Conservation (phyloP, 2,888 invertebrate species). For the Corythucha ciliata region DNA sequence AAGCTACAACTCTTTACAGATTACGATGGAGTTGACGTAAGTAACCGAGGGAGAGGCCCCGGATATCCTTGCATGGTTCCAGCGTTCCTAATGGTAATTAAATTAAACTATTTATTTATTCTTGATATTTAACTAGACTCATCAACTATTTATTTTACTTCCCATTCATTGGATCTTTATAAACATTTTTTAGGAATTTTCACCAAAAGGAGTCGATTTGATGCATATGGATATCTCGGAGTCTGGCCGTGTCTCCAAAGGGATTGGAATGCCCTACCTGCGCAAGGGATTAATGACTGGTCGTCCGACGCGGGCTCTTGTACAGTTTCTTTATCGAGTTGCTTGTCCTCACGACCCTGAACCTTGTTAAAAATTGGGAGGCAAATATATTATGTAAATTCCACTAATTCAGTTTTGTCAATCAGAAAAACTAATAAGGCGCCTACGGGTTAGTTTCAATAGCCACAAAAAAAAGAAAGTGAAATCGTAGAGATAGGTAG, state of each 20-base stretch:
- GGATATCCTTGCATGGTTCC: slow-evolving; percentile 28
- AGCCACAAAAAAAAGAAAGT: too few relatives aligned
- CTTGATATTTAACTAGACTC: too few relatives aligned
- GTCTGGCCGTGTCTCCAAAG: slow-evolving; percentile 39
- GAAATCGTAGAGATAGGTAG: too few relatives aligned
- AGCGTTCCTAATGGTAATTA: slow-evolving; percentile 28
- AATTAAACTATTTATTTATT: too few relatives aligned
- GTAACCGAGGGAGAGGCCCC: slow-evolving; percentile 27
- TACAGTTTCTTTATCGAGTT: slow-evolving; percentile 30
- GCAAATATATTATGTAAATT: too few relatives aligned
- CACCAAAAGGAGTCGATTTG: slow-evolving; percentile 25
- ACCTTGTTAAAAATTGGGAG: too few relatives aligned
- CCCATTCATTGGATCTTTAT: too few relatives aligned
- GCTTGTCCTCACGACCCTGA: slow-evolving; percentile 23
- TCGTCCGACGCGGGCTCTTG: slow-evolving; percentile 25
- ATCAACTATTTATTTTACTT: too few relatives aligned
- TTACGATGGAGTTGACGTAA: slow-evolving; percentile 26
- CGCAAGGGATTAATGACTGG: slow-evolving; percentile 37
- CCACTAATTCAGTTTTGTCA: too few relatives aligned
- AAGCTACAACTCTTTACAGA: too few relatives aligned
- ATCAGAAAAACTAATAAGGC: too few relatives aligned
- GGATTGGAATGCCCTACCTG: slow-evolving; percentile 25
- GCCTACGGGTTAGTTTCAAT: too few relatives aligned
- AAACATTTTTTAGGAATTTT: slow-evolving; percentile 15
- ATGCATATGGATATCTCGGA: slow-evolving; percentile 28